phyloP scores from a whole-genome alignment of 2,113 vertebrate genomes.

The Myanophis thanlyinensis region DNA sequence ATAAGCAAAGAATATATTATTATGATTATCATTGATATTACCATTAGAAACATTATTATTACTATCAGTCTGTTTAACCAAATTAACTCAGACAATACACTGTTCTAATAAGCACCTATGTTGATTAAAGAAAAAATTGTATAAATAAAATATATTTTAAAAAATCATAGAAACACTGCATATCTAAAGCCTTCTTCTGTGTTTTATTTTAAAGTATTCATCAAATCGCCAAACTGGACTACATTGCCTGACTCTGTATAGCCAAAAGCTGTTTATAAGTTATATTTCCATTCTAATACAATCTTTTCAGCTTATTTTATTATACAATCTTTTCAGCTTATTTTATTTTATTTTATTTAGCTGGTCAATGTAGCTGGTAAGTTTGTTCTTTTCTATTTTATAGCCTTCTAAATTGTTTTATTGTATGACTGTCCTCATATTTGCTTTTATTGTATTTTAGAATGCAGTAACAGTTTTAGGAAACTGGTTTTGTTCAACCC shows the following conservation, averaged over 20 bases:
- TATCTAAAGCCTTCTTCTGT: neutral
- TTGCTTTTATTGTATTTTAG: neutral
- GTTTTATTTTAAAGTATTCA: neutral
- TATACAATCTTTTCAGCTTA: neutral
- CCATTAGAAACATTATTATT: too few species aligned
- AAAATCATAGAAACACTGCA: neutral
- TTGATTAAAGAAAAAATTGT: too few species aligned
- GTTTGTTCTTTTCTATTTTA: neutral
- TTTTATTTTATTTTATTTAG: neutral
- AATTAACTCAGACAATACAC: too few species aligned
- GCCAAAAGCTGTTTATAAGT: neutral
- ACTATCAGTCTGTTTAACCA: too few species aligned
- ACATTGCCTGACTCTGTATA: neutral
- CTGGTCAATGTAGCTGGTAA: neutral
- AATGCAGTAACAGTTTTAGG: neutral
- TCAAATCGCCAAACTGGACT: neutral
- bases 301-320: neutral
- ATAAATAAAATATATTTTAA: too few species aligned
- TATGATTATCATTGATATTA: too few species aligned
- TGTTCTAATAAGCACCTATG: too few species aligned
- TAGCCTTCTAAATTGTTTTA: neutral
- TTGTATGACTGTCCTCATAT: neutral
- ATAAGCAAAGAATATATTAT: too few species aligned
- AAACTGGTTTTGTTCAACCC: neutral
- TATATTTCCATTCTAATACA: neutral